Evolutionary conservation across 2,113 vertebrate genomes (phyloP), one percentile per base, ranked within the genome.

Genomic region (Camelus bactrianus): DNA sequence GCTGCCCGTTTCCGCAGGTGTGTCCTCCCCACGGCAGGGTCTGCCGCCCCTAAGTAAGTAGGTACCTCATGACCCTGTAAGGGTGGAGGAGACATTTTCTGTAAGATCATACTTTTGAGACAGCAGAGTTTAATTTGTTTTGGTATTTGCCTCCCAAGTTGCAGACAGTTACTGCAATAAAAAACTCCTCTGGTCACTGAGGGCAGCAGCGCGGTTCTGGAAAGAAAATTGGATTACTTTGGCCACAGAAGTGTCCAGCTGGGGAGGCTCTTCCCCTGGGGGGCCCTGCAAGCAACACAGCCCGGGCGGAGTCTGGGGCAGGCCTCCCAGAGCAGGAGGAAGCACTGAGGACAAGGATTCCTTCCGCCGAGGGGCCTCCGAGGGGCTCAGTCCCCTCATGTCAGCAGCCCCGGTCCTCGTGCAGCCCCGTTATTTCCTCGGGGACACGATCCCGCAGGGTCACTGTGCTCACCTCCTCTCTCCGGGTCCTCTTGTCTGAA

Each of bases 21-120:
- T 24, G 46, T 12, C 46, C 13, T 38, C 30, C 30, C 9, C 11
- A 46, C 1, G 0, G 16, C 3, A 11, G 11, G 56, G n/a, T 38
- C 42, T 92, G 22, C 42, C 48, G 22, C 19, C 79, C 28, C 50
- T 20, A 72, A 24, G 5, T 30, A 64, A 72, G 24, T n/a, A 52
- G 35, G 58, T n/a, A n/a, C 46, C 32, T 6, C 3, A 20, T 22
- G 73, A 35, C n/a, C 35, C n/a, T 60, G 38, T 79, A 52, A 54
- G 62, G 35, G 72, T 24, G 46, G 46, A 80, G n/a, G 60, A 35
- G 14, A 56, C 13, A 32, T 67, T 56, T 87, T 81, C 82, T 54
- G 8, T 32, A 64, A 69, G 73, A 92, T 8, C 17, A 19, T 75
- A 32, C 60, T 80, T 46, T 72, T 17, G 30, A 50, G 52, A 54